Conservation (phyloP, 2,113 vertebrate species). For the Acanthochromis polyacanthus region DNA sequence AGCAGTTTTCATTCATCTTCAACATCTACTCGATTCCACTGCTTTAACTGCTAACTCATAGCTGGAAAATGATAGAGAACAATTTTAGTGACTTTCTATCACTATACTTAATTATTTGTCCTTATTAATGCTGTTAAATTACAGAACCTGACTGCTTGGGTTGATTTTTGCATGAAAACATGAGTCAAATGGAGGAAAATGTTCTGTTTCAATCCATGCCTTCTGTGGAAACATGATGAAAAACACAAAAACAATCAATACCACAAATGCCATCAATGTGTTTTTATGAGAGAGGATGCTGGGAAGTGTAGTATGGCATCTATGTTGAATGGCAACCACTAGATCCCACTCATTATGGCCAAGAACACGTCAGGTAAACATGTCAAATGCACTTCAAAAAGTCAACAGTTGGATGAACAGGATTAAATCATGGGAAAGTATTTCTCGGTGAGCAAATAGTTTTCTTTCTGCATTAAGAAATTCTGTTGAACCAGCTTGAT, state of each 20-base stretch:
- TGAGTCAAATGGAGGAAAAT: conserved; percentile 18
- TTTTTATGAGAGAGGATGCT: conserved; percentile 48
- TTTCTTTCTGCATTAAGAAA: too few relatives aligned
- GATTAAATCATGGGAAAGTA: too few relatives aligned
- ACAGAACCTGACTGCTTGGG: background rate
- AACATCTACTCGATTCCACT: background rate
- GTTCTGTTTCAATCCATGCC: conserved; percentile 38
- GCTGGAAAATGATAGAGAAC: background rate
- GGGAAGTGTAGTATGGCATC: conserved; percentile 37
- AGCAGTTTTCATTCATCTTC: too few relatives aligned
- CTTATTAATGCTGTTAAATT: background rate
- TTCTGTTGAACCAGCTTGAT: too few relatives aligned
- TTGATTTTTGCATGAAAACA: conserved; percentile 40
- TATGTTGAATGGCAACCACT: conserved; percentile 50
- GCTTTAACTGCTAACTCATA: background rate
- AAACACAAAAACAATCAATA: conserved; percentile 57
- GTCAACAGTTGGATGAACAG: too few relatives aligned
- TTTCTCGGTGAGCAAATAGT: too few relatives aligned
- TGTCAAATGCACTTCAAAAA: background rate
- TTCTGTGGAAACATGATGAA: conserved; percentile 61
- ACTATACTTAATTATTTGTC: background rate
- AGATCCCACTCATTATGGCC: conserved; percentile 59
- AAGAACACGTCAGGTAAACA: background rate
- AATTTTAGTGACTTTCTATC: background rate
- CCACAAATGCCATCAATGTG: conserved; percentile 34